These are phyloP conservation scores for Falco punctatus DNA, from an alignment of 2,113 vertebrate genomes.

Conservation along the genomic window DNA sequence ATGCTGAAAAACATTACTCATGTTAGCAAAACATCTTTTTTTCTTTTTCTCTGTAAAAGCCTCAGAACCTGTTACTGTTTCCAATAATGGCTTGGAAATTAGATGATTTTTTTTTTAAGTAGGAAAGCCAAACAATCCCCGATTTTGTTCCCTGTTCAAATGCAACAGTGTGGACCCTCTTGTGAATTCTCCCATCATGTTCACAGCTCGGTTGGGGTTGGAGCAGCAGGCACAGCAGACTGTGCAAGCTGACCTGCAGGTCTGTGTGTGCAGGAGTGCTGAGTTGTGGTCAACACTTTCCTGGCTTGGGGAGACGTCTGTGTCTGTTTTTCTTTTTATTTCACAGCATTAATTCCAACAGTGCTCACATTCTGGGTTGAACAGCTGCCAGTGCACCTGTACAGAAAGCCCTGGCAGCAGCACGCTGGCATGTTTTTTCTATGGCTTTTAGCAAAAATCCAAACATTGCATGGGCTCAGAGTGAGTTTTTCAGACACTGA, in stretches of 20 bases:
- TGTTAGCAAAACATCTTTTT: not conserved
- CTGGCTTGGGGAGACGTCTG: not conserved
- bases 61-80: not conserved
- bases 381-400: not conserved
- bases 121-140: not conserved
- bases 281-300: rapidly evolving
- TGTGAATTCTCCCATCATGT: not conserved
- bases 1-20: not conserved
- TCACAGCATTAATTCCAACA: not conserved
- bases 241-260: rapidly evolving
- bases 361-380: not conserved
- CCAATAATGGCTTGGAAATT: not conserved
- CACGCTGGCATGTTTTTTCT: not conserved
- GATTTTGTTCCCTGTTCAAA: not conserved
- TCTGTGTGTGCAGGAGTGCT: not conserved
- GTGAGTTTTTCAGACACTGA: not conserved
- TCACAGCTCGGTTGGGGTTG: rapidly evolving
- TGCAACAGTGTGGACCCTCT: not conserved
- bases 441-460: not conserved
- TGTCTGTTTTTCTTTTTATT: not conserved
- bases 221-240: not conserved
- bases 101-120: not conserved
- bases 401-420: not conserved
- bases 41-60: not conserved
- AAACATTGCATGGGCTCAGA: not conserved